These are phyloP conservation scores for Lepidochrysops patricia DNA, from an alignment of 2,888 invertebrate genomes.

Conservation along the genomic window DNA sequence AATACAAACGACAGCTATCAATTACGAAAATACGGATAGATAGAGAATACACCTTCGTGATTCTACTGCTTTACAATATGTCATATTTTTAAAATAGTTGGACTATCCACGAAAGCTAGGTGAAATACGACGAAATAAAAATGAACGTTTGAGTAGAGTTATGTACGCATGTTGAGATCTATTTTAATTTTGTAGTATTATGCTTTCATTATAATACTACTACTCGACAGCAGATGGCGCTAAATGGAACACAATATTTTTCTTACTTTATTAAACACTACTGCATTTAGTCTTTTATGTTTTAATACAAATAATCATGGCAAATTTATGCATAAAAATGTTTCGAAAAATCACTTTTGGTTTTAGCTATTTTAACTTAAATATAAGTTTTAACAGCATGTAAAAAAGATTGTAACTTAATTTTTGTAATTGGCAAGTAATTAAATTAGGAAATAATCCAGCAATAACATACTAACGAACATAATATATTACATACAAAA, in stretches of 20 bases:
- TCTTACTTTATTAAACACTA: neutral
- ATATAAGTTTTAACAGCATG: too few species aligned
- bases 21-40: constrained; percentile 17
- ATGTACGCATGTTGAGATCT: neutral
- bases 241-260: constrained; percentile 10
- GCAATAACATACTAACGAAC: neutral
- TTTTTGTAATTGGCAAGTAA: too few species aligned
- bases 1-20: constrained; percentile 26
- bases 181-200: constrained; percentile 17
- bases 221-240: constrained; percentile 34
- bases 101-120: constrained; percentile 29
- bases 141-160: constrained; percentile 17
- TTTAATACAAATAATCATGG: neutral
- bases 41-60: constrained; percentile 17
- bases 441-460: neutral
- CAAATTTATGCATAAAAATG: neutral
- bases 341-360: too few species aligned
- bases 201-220: constrained; percentile 16
- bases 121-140: constrained; percentile 31
- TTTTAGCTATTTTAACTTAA: too few species aligned
- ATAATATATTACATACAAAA: too few species aligned
- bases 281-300: too few species aligned
- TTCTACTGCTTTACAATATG: constrained; percentile 27
- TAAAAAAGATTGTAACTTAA: too few species aligned
- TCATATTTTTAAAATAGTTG: neutral